A percentile compares a stretch with the other conserved stretches of the same genome.
phyloP scores from a whole-genome alignment of 2,888 invertebrate species.

The Notodonta dromedarius region DNA sequence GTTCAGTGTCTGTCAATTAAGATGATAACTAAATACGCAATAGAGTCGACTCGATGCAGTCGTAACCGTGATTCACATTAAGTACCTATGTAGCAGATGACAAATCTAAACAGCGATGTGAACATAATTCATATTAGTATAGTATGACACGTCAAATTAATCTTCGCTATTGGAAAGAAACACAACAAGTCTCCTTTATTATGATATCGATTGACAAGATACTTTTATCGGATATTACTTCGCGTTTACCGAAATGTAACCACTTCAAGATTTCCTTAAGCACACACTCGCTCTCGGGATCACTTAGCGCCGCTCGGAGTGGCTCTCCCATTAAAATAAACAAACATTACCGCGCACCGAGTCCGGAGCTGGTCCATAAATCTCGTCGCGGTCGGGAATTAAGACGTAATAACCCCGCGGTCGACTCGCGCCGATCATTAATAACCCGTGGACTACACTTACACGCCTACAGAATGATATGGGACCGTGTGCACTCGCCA shows the following conservation, averaged over 20 bases:
- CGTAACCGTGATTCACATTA: neutral
- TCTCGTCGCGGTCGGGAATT: slow-evolving; percentile 17
- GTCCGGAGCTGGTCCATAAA: slow-evolving; percentile 11
- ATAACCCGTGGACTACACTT: slow-evolving; percentile 18
- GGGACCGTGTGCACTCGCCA: neutral
- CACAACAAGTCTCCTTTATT: neutral
- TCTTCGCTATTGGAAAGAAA: no score
- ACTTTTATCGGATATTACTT: neutral
- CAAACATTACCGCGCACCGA: slow-evolving; percentile 6
- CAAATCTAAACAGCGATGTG: no score
- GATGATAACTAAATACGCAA: no score
- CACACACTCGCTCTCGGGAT: slow-evolving; percentile 1
- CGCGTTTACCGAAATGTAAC: neutral
- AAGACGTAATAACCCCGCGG: slow-evolving; percentile 35
- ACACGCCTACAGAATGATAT: neutral
- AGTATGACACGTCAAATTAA: no score
- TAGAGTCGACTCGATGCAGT: neutral
- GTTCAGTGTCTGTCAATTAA: no score
- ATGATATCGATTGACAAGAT: neutral
- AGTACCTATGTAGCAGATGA: neutral
- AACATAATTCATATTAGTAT: no score
- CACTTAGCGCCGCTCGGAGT: slow-evolving; percentile 3
- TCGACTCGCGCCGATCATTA: slow-evolving; percentile 32
- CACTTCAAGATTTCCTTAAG: slow-evolving; percentile 2
- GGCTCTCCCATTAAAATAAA: slow-evolving; percentile 17